These are phyloP conservation scores for Syngnathoides biaculeatus DNA, from an alignment of 2,113 vertebrate genomes.

Conservation along the genomic window DNA sequence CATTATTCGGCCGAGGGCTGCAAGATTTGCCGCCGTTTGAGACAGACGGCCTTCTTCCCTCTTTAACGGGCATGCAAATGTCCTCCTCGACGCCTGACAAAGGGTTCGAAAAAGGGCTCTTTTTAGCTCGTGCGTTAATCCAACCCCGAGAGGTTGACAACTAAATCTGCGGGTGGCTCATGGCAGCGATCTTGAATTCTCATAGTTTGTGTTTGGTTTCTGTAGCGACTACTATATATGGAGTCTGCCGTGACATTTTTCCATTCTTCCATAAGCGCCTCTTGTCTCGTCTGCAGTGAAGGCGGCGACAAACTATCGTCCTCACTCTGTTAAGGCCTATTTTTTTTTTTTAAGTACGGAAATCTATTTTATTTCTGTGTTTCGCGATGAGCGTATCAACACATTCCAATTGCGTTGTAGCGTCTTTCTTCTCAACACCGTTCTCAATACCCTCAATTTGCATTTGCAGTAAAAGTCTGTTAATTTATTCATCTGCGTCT, in stretches of 20 bases:
- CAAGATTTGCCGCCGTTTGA: constrained; percentile 63
- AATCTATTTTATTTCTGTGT: neutral
- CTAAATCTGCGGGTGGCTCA: constrained; percentile 38
- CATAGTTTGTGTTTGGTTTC: no score
- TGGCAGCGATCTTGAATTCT: neutral
- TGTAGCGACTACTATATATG: neutral
- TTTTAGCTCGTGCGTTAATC: constrained; percentile 48
- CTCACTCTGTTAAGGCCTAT: neutral
- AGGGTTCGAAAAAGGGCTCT: constrained; percentile 22
- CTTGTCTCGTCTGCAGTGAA: constrained; percentile 21
- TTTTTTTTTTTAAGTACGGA: neutral
- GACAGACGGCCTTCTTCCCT: constrained; percentile 46
- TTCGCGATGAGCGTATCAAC: neutral
- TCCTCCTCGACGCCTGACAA: constrained; percentile 54
- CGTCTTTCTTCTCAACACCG: neutral
- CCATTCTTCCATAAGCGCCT: neutral
- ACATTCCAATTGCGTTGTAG: neutral
- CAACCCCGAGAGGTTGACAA: constrained; percentile 37
- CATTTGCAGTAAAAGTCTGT: constrained; percentile 31
- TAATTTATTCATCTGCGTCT: constrained; percentile 66
- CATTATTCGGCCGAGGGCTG: constrained; percentile 55
- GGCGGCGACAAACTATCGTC: constrained; percentile 14
- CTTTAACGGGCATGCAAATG: constrained; percentile 70
- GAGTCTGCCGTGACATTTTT: constrained; percentile 3
- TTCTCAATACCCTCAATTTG: constrained; percentile 42